These are phyloP conservation scores for Archivesica marissinica DNA, from an alignment of 1,140 invertebrate species.

Conservation along the genomic window DNA sequence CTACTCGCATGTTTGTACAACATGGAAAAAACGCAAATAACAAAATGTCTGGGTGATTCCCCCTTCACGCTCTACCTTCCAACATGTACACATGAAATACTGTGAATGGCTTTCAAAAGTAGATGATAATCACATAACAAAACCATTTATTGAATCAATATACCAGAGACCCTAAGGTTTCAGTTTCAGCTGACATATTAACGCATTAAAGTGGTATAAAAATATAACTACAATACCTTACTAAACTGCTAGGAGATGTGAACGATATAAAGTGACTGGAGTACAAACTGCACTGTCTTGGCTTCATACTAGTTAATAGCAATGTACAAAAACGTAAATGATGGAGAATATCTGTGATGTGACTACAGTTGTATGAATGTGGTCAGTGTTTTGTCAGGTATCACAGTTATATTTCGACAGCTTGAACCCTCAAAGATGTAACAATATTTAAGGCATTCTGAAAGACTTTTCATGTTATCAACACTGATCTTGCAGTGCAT, in stretches of 20 bases:
- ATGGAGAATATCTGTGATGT: slow-evolving; percentile 15
- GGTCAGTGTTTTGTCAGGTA: slow-evolving; percentile 24
- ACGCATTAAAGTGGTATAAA: slow-evolving; percentile 8
- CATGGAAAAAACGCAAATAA: slow-evolving; percentile 3
- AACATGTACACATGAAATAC: slow-evolving; percentile 22
- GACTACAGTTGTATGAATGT: neutral
- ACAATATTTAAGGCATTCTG: slow-evolving; percentile 54
- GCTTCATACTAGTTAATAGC: neutral
- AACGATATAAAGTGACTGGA: neutral
- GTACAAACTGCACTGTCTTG: neutral
- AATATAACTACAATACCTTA: slow-evolving; percentile 41
- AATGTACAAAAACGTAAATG: neutral
- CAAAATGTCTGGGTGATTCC: neutral
- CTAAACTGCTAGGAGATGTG: neutral
- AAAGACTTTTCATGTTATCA: slow-evolving; percentile 50
- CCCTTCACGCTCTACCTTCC: slow-evolving; percentile 3
- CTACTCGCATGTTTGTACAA: neutral
- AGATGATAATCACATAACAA: neutral
- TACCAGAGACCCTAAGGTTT: too few species aligned
- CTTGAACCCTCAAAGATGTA: neutral
- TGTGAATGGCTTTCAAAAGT: neutral
- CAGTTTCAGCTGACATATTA: neutral
- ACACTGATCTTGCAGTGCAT: slow-evolving; percentile 16
- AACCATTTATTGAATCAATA: slow-evolving; percentile 3
- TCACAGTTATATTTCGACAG: slow-evolving; percentile 44